Conservation (phyloP, 2,113 vertebrate species). For the Vireo altiloquus region DNA sequence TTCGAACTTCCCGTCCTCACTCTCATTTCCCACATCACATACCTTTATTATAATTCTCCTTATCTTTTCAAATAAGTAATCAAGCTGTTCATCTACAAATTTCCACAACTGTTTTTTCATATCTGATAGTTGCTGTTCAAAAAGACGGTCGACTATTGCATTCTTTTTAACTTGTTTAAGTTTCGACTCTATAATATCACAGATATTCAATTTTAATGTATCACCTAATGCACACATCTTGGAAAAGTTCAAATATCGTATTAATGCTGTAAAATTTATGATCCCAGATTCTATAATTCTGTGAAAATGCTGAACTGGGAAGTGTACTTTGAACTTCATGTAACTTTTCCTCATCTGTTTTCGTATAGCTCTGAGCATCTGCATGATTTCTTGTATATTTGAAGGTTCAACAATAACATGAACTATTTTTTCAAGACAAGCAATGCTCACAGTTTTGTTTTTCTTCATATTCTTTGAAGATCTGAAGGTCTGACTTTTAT, state of each 20-base stretch:
- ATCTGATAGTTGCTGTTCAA: constrained; percentile 87
- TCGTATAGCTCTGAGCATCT: constrained; percentile 83
- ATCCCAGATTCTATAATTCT: constrained; percentile 88
- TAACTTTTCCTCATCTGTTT: constrained; percentile 88
- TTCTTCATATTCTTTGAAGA: constrained; percentile 54
- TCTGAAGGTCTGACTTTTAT: constrained; percentile 28
- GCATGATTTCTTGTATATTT: constrained; percentile 84
- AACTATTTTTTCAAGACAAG: constrained; percentile 77
- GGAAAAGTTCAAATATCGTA: constrained; percentile 83
- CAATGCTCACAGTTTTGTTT: constrained; percentile 63
- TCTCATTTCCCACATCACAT: constrained; percentile 69
- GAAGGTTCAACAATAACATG: constrained; percentile 72
- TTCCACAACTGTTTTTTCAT: constrained; percentile 94
- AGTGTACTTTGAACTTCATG: constrained; percentile 94
- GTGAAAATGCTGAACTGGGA: constrained; percentile 87
- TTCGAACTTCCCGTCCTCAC: constrained; percentile 53
- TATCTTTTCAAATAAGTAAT: constrained; percentile 88
- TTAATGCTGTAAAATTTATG: constrained; percentile 84
- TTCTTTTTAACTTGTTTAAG: constrained; percentile 87
- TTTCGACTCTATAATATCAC: constrained; percentile 81
- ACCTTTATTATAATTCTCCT: constrained; percentile 71
- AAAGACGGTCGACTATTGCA: constrained; percentile 89
- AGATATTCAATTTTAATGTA: constrained; percentile 80
- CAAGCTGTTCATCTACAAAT: constrained; percentile 90
- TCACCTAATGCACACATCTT: constrained; percentile 76